These are phyloP conservation scores for Bunonema sp. DNA, from an alignment of 2,888 invertebrate genomes.

Conservation along the genomic window DNA sequence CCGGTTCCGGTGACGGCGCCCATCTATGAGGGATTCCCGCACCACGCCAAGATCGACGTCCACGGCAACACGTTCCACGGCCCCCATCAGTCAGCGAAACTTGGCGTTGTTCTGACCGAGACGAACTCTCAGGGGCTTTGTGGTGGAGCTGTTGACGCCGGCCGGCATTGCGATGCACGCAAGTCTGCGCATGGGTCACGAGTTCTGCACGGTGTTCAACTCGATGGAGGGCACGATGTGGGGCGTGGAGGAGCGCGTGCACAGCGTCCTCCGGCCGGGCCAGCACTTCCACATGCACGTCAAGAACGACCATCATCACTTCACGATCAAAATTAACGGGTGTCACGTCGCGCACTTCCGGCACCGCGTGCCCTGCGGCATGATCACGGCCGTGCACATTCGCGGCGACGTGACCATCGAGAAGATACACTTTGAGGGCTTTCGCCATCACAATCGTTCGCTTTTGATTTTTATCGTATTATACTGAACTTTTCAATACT, in stretches of 20 bases:
- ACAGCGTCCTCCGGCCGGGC: not conserved
- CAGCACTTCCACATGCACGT: constrained; percentile 2
- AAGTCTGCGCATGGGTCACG: constrained; percentile 1
- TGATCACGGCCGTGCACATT: constrained; percentile 1
- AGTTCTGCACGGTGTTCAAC: constrained; percentile 2
- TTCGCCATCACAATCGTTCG: constrained; percentile 4
- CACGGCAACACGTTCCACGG: constrained; percentile 2
- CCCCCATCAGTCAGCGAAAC: not conserved
- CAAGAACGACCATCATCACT: constrained; percentile 2
- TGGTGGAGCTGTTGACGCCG: constrained; percentile 1
- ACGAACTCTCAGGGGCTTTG: not conserved
- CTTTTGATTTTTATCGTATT: too few relatives aligned
- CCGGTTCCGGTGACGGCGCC: constrained; percentile 2
- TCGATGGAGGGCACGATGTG: constrained; percentile 3
- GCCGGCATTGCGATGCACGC: constrained; percentile 2
- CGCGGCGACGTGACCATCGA: not conserved
- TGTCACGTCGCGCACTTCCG: constrained; percentile 2
- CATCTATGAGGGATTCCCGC: not conserved
- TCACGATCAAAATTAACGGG: constrained; percentile 3
- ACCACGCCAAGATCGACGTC: constrained; percentile 2
- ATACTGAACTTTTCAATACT: too few relatives aligned
- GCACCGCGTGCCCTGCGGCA: not conserved
- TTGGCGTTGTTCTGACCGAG: not conserved
- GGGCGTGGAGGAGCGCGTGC: constrained; percentile 1
- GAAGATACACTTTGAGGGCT: constrained; percentile 3